phyloP scores from a whole-genome alignment of 2,113 vertebrate species.

The Centropristis striata region DNA sequence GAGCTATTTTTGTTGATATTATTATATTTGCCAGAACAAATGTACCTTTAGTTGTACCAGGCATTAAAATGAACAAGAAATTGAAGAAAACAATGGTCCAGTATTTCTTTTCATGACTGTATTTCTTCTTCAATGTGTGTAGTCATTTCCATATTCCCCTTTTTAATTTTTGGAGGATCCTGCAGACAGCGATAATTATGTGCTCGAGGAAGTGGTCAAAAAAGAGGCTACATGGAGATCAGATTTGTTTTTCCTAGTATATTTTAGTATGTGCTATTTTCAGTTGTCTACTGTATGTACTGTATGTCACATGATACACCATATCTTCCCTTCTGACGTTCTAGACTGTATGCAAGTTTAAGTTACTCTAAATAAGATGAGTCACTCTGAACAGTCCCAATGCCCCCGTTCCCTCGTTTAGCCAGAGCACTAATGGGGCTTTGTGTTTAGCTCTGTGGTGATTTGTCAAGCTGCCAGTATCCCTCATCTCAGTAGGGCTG shows the following conservation, averaged over 20 bases:
- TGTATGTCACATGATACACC: background rate
- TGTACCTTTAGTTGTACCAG: too few relatives aligned
- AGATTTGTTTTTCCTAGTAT: background rate
- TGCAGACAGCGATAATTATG: background rate
- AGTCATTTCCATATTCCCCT: too few relatives aligned
- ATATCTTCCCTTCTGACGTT: background rate
- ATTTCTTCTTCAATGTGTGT: too few relatives aligned
- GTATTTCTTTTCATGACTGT: too few relatives aligned
- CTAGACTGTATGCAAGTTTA: constrained; percentile 5
- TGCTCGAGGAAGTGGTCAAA: constrained; percentile 8
- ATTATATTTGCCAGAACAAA: too few relatives aligned
- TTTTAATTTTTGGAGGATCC: background rate
- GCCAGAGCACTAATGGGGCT: constrained; percentile 38
- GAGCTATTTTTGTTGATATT: too few relatives aligned
- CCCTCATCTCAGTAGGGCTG: constrained; percentile 36
- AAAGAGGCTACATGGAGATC: background rate
- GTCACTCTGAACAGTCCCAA: constrained; percentile 12
- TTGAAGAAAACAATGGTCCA: too few relatives aligned
- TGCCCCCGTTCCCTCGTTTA: constrained; percentile 42
- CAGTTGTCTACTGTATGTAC: background rate
- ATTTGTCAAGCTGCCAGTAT: constrained; percentile 61
- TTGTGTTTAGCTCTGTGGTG: constrained; percentile 52
- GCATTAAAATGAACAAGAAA: too few relatives aligned
- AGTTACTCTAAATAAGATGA: constrained; percentile 16
- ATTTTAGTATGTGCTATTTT: background rate